Conservation (phyloP, 2,113 vertebrate genomes). For the Rhagologus leucostigma region DNA sequence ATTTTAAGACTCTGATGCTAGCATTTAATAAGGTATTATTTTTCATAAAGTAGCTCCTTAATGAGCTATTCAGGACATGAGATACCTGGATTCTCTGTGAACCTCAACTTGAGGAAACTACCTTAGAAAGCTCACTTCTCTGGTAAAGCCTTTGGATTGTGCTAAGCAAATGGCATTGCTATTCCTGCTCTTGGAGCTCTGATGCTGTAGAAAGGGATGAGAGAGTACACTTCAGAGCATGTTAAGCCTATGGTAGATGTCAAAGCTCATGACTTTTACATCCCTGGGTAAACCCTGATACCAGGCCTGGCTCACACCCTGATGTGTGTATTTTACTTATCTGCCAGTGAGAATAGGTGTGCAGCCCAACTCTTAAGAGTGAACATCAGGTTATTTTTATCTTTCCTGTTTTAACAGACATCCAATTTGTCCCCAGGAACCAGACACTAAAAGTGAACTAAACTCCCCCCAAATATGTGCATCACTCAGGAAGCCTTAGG, state of each 20-base stretch:
- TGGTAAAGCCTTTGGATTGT: background rate
- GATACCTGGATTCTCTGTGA: background rate
- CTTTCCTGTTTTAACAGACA: background rate
- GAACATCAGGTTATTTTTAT: background rate
- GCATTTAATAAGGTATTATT: background rate
- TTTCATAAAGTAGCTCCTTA: background rate
- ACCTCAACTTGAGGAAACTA: background rate
- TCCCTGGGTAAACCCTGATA: background rate
- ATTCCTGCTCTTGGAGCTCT: background rate
- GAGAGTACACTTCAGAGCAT: background rate
- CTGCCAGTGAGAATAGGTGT: fast-evolving
- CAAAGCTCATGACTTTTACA: background rate
- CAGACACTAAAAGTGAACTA: background rate
- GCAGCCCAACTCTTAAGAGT: background rate
- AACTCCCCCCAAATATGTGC: fast-evolving
- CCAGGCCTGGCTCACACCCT: fast-evolving
- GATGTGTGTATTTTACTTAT: background rate
- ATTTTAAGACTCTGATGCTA: background rate
- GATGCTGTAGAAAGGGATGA: background rate
- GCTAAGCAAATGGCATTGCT: background rate
- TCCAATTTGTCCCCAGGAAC: background rate
- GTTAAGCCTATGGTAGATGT: background rate
- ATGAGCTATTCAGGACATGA: background rate
- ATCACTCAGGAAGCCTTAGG: background rate
- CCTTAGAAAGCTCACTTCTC: background rate